A percentile compares a stretch with the other conserved stretches of the same genome.
These are phyloP conservation scores for Amphipyra berbera DNA, from an alignment of 2,888 invertebrate genomes.

Conservation along the genomic window DNA sequence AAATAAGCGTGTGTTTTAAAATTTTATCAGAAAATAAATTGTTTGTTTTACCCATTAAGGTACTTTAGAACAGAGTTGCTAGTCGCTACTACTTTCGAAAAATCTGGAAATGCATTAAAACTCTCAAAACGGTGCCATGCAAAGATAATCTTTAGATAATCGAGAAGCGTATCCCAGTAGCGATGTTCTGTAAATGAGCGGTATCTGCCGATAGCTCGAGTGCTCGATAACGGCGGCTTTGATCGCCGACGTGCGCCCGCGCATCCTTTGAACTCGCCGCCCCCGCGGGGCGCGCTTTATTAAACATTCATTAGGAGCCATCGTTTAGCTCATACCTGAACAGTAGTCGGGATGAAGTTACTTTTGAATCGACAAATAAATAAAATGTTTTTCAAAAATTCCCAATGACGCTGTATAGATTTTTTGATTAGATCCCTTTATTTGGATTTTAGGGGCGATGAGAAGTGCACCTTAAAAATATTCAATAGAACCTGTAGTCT, in stretches of 20 bases:
- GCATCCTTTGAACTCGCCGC: slow-evolving; percentile 82
- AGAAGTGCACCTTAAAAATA: slow-evolving; percentile 2
- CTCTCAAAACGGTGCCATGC: slow-evolving; percentile 33
- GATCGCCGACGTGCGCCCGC: slow-evolving; percentile 68
- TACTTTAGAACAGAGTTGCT: not conserved
- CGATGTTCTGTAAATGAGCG: slow-evolving; percentile 72
- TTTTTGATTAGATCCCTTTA: slow-evolving; percentile 48
- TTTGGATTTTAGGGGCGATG: slow-evolving; percentile 25
- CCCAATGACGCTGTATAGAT: slow-evolving; percentile 39
- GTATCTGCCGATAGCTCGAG: slow-evolving; percentile 78
- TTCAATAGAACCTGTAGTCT: slow-evolving; percentile 24
- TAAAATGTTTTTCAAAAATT: slow-evolving; percentile 28
- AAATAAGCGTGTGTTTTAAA: not conserved
- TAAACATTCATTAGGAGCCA: slow-evolving; percentile 81
- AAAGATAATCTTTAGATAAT: slow-evolving; percentile 57
- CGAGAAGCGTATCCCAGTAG: slow-evolving; percentile 77
- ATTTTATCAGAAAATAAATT: too few species aligned
- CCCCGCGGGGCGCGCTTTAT: slow-evolving; percentile 76
- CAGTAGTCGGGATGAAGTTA: slow-evolving; percentile 58
- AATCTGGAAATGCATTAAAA: slow-evolving; percentile 26
- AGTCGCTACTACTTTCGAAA: slow-evolving; percentile 9
- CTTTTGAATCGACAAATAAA: slow-evolving; percentile 48
- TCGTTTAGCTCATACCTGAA: slow-evolving; percentile 66
- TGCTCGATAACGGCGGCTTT: slow-evolving; percentile 84
- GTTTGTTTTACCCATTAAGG: not conserved